Evolutionary conservation across 2,888 invertebrate genomes (phyloP).

Genomic region (Malachius bipustulatus): DNA sequence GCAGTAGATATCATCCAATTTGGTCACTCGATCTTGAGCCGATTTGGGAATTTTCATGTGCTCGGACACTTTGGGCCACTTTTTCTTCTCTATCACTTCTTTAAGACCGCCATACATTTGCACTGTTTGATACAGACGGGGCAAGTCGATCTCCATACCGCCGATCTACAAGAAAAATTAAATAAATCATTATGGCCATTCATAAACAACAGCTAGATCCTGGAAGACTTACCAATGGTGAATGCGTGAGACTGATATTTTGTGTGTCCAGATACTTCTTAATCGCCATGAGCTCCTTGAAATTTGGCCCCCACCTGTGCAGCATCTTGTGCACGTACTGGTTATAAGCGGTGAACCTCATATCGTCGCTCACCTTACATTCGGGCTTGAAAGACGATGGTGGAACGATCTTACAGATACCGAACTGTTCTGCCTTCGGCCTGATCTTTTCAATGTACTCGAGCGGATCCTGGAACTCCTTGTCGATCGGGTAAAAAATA

Average conservation of each 20-base stretch:
- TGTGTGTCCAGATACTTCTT: conserved; percentile 68
- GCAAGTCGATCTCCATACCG: conserved; percentile 82
- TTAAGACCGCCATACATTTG: conserved; percentile 76
- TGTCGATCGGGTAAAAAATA: conserved; percentile 65
- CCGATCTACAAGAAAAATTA: conserved; percentile 54
- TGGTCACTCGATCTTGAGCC: conserved; percentile 66
- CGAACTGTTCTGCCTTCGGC: conserved; percentile 63
- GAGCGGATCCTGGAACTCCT: conserved; percentile 79
- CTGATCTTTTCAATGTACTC: conserved; percentile 72
- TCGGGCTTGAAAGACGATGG: conserved; percentile 69
- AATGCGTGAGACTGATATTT: conserved; percentile 58
- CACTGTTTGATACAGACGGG: conserved; percentile 73
- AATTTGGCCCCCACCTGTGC: conserved; percentile 80
- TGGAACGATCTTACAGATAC: conserved; percentile 79
- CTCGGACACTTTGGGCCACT: conserved; percentile 80
- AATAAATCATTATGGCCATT: no score
- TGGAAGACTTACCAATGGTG: conserved; percentile 56
- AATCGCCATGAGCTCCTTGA: conserved; percentile 74
- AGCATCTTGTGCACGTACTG: conserved; percentile 84
- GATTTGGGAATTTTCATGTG: conserved; percentile 74
- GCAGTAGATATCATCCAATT: conserved; percentile 80
- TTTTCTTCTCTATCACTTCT: conserved; percentile 76
- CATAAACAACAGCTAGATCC: no score
- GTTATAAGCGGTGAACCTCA: conserved; percentile 77
- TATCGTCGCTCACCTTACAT: conserved; percentile 71